Conservation (phyloP, 2,888 invertebrate species). For the Agriopis leucophaearia region DNA sequence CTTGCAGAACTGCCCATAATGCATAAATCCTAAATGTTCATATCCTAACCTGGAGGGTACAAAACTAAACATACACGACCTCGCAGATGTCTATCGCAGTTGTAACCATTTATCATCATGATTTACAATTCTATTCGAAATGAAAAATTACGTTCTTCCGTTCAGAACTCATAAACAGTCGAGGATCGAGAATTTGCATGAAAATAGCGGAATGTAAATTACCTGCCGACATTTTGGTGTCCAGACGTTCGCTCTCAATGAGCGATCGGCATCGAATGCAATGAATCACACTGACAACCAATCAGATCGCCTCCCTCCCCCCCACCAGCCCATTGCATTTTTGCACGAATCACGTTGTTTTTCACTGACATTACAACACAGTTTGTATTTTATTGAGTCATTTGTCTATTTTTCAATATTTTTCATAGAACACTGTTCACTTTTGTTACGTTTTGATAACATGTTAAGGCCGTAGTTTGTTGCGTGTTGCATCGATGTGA, state of each 20-base stretch:
- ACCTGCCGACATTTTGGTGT: conserved; percentile 80
- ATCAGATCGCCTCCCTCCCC: conserved; percentile 60
- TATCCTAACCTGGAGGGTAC: conserved; percentile 21
- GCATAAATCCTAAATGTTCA: conserved; percentile 19
- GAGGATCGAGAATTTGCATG: conserved; percentile 21
- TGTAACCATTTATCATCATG: conserved; percentile 33
- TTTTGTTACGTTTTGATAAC: conserved; percentile 23
- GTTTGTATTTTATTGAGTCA: conserved; percentile 44
- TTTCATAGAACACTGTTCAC: conserved; percentile 30
- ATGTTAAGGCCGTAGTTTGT: conserved; percentile 22
- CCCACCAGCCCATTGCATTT: conserved; percentile 80
- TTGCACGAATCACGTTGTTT: conserved; percentile 66
- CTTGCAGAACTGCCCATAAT: conserved; percentile 11
- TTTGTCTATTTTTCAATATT: conserved; percentile 28
- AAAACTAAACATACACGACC: conserved; percentile 31
- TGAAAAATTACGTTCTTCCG: conserved; percentile 30
- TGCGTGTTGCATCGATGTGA: background rate
- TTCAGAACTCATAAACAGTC: conserved; percentile 29
- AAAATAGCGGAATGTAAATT: conserved; percentile 47
- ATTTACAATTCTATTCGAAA: conserved; percentile 31
- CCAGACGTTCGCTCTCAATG: conserved; percentile 58
- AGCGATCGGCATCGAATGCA: conserved; percentile 58
- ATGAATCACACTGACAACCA: conserved; percentile 61
- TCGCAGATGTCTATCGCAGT: conserved; percentile 31
- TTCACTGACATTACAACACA: conserved; percentile 71